Base-by-base conservation (phyloP, 1,140 invertebrate genomes). In the Ips nitidus region DNA sequence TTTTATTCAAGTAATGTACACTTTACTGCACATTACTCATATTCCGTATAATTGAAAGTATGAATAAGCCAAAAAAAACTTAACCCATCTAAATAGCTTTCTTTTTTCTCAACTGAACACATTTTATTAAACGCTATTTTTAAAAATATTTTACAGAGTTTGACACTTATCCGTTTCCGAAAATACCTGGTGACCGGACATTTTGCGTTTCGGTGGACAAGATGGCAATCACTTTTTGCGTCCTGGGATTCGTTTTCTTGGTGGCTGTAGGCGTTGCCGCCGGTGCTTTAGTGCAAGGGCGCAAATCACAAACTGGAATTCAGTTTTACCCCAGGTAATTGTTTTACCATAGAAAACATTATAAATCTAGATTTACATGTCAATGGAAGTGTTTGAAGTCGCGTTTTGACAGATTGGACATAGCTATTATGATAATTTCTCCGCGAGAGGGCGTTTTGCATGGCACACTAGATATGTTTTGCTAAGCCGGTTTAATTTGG, bases 201-300 rank as follows among this genome's bases (percentile, higher is more conserved):
- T 85, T 91, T n/a, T 91, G 89, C 73, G 79, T 91, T 59, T 90
- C 88, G 38, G 85, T 88, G 3, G 87, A 89, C 2, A 89, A 88
- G 82, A 85, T 91, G 84, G 88, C 89, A 4, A 80, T 90, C 41
- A 85, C 88, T 0, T 90, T 91, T 71, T 89, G 87, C 69, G 78
- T 89, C 0, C 78, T 91, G 69, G 87, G 89, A 5, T 74, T 89
- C 2, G 85, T 91, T 57, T 88, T 91, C 74, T 77, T 90, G 2
- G 82, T 86, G 42, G 89, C 88, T 1, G 84, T 90, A 1, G 83
- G 87, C 36, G 84, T 90, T 2, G 87, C 88, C 7, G 85, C 89
- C 62, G 85, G 85, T 37, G 88, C 87, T 1, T 78, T 90, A 50
- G 83, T 90, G 58, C 82, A 84, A 77, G 83, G 86, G 4, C 83